These are phyloP conservation scores for Centropus unirufus DNA, from an alignment of 2,113 vertebrate genomes.

Conservation along the genomic window DNA sequence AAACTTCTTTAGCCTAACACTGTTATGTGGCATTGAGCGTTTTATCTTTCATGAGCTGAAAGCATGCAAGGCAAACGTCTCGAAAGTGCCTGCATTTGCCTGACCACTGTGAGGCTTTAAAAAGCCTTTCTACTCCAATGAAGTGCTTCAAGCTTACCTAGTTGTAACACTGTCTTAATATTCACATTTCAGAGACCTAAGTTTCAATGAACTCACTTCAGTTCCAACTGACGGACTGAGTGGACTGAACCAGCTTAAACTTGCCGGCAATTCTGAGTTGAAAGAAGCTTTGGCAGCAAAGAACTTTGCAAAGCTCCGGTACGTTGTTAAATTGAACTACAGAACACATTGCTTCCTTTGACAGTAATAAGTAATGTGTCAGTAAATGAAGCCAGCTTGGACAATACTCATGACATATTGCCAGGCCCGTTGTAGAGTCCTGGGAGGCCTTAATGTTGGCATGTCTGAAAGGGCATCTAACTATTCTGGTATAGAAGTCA, in stretches of 20 bases:
- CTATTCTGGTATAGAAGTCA: neutral
- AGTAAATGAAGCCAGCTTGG: neutral
- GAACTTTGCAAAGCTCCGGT: constrained; percentile 91
- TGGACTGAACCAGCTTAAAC: constrained; percentile 90
- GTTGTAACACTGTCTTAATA: neutral
- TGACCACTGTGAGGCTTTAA: neutral
- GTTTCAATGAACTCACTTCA: constrained; percentile 86
- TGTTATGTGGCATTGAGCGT: neutral
- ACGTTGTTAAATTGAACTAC: neutral
- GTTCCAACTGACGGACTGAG: constrained; percentile 86
- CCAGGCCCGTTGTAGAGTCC: neutral
- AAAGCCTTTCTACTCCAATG: neutral
- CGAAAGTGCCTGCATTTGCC: neutral
- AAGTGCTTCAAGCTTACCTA: neutral
- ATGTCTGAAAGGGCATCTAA: neutral
- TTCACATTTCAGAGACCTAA: constrained; percentile 86
- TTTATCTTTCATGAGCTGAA: neutral
- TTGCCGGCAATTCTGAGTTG: constrained; percentile 88
- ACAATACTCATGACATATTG: neutral
- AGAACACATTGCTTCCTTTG: neutral
- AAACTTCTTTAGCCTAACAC: neutral
- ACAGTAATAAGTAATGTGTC: neutral
- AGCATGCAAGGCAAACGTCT: neutral
- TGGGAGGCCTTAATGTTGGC: neutral
- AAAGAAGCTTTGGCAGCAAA: constrained; percentile 86